Base-by-base conservation (phyloP, 2,797 vertebrate species). In the Vespertilio murinus region DNA sequence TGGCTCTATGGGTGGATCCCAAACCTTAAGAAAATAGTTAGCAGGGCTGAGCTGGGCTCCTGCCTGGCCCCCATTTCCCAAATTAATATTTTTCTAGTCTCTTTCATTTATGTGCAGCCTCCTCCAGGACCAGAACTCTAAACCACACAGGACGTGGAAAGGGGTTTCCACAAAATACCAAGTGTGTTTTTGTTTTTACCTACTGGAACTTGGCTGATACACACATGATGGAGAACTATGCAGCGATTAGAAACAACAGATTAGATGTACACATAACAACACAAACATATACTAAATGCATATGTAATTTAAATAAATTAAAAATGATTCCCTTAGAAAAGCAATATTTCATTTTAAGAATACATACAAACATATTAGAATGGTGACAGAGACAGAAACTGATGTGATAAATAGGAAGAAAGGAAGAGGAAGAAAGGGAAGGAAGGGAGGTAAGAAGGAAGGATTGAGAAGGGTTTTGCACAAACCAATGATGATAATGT, bases 291-390 rank as follows among this genome's bases (percentile, higher is more conserved):
- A 79, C 47, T 79, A 75, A 64, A 65, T 38, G 83, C 6, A 35
- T 1, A 35, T 56, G 52, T n/a, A 38, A 91, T 56, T 93, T 88
- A 78, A 7, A 91, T 64, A 40, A 88, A 79, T 65, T 56, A 52
- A 84, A 94, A 91, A 83, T 47, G 78, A 59, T 75, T 91, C 30
- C 38, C 54, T 93, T 22, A 77, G 17, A 70, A 47, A 74, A 80
- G 33, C n/a, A 91, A 18, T 16, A n/a, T 47, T 67, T 5, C 65
- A 74, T 80, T 93, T 88, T 91, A 69, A 82, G 30, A 86, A 84
- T n/a, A 61, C n/a, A 92, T 35, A n/a, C 25, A 94, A 64, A 71
- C 38, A 87, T 69, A 40, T 79, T 47, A 87, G 16, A 89, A 59
- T 38, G 17, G 22, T 56, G 33, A 86, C 30, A 89, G 30, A 88